Base-by-base conservation (phyloP, 1,140 invertebrate genomes). In the Steinernema khuongi region DNA sequence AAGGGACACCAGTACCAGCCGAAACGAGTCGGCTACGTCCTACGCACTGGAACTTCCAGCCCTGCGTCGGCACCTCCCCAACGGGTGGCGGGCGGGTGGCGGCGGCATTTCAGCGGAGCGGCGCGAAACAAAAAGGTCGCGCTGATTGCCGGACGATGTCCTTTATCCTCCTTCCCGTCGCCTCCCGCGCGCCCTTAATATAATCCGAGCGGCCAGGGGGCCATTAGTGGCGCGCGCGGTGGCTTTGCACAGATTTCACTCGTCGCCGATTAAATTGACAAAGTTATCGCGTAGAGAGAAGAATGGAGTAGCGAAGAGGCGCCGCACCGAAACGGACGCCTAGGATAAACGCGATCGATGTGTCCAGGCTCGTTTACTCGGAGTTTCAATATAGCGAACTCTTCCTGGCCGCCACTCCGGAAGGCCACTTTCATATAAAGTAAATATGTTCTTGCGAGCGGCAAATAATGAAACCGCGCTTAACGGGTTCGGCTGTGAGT, bases 321-420 rank as follows among this genome's bases (percentile, higher is more conserved):
- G 50, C 26, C 26, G 50, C 50, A 60, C 11, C 14, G 4, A 60
- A 22, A 22, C 50, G 19, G 22, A 22, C 50, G 26, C n/a, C n/a
- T n/a, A n/a, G n/a, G n/a, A n/a, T n/a, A 60, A 60, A 60, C 50
- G 50, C 7, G 50, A 60, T 60, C 50, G 50, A 60, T 60, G 50
- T 60, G 50, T 41, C 7, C n/a, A 60, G 26, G 50, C 50, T 60
- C 50, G 50, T 41, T 60, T 60, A 60, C 50, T 60, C 50, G 50
- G n/a, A n/a, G n/a, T 60, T 60, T 60, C 50, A 60, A 60, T 60
- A 60, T 14, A 60, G n/a, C 26, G 26, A 60, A 60, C 19, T 60
- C 50, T 60, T 60, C 50, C 50, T 60, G 50, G 19, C 14, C 50
- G 19, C 50, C n/a, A 11, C 36, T n/a, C 7, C 36, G n/a, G n/a